Evolutionary conservation across 2,113 vertebrate species (phyloP).

Genomic region (Salvelinus alpinus): DNA sequence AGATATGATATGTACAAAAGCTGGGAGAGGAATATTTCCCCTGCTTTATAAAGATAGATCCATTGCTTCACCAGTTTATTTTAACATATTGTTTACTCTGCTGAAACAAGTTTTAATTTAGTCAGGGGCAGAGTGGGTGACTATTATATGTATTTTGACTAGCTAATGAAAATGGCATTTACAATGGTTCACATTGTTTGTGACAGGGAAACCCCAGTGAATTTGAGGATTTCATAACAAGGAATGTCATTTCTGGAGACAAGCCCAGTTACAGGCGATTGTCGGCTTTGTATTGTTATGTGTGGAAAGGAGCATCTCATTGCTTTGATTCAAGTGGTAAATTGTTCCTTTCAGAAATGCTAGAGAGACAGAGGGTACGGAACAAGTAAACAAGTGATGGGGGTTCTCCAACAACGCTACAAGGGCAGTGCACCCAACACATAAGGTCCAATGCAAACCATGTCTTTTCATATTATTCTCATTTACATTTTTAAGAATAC

Average conservation of each 20-base stretch:
- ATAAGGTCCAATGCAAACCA: no score
- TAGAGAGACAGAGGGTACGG: not conserved
- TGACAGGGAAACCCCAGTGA: conserved; percentile 43
- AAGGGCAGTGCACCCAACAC: no score
- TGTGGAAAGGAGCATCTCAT: conserved; percentile 18
- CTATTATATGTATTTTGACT: conserved; percentile 64
- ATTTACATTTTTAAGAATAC: no score
- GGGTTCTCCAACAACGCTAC: no score
- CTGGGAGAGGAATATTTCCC: conserved; percentile 25
- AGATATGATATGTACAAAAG: conserved; percentile 58
- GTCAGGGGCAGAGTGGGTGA: conserved; percentile 33
- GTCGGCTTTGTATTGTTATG: conserved; percentile 17
- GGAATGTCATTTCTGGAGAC: conserved; percentile 16
- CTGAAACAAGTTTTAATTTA: conserved; percentile 48
- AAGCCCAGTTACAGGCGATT: not conserved
- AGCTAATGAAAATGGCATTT: conserved; percentile 62
- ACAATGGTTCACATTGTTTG: conserved; percentile 53
- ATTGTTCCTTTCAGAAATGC: not conserved
- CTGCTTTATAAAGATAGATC: conserved; percentile 39
- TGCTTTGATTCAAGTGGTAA: conserved; percentile 20
- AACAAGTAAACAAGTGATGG: not conserved
- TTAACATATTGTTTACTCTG: conserved; percentile 54
- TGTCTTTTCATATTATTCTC: no score
- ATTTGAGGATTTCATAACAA: conserved; percentile 34
- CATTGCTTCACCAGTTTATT: conserved; percentile 41